Conservation (phyloP, 2,797 vertebrate genomes). For the Manis javanica region DNA sequence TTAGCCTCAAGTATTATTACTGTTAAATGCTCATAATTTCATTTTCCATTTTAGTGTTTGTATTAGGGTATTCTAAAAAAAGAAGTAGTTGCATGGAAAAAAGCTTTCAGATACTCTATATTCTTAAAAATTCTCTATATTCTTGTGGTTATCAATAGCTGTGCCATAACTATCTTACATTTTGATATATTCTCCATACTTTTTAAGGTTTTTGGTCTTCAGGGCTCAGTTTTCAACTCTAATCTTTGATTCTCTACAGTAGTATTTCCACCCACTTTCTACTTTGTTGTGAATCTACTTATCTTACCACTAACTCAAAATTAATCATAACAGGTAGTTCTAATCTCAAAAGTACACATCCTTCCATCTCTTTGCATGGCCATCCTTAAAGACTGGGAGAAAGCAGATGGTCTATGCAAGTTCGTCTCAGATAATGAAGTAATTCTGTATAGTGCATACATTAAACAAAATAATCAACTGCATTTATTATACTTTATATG, state of each 20-base stretch:
- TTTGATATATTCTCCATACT: constrained; percentile 1
- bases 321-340: constrained; percentile 66
- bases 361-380: constrained; percentile 68
- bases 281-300: constrained; percentile 64
- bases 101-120: background rate
- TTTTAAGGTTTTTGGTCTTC: constrained; percentile 53
- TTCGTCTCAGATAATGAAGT: constrained; percentile 71
- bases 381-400: constrained; percentile 18
- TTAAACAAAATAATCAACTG: constrained; percentile 71
- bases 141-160: background rate
- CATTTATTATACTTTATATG: constrained; percentile 50
- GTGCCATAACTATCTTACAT: background rate
- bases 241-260: constrained; percentile 16
- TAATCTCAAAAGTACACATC: constrained; percentile 72
- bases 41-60: constrained; percentile 1
- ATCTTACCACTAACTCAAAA: constrained; percentile 68
- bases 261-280: constrained; percentile 60
- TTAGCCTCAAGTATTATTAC: background rate
- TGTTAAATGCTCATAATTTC: background rate
- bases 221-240: constrained; percentile 50
- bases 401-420: constrained; percentile 70
- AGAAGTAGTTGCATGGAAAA: background rate
- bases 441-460: constrained; percentile 63
- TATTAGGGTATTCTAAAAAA: background rate
- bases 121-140: background rate